Conservation (phyloP, 2,888 invertebrate genomes). For the Pteria penguin region DNA sequence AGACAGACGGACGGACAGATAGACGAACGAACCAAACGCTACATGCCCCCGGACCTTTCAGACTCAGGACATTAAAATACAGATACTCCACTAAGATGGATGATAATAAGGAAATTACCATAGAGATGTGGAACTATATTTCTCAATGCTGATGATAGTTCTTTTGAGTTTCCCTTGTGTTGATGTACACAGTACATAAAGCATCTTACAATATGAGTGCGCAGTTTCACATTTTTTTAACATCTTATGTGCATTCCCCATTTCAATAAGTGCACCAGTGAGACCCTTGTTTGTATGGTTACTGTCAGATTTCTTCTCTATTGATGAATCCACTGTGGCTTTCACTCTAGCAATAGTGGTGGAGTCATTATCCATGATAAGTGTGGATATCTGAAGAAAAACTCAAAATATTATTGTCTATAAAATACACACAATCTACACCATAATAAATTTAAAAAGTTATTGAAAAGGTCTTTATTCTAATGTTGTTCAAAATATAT, state of each 20-base stretch:
- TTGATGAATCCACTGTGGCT: neutral
- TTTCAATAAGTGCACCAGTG: neutral
- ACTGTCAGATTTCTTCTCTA: neutral
- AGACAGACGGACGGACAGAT: too few relatives aligned
- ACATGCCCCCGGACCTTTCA: too few relatives aligned
- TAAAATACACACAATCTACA: too few relatives aligned
- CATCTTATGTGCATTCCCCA: neutral
- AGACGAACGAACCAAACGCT: too few relatives aligned
- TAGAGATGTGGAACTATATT: constrained; percentile 18
- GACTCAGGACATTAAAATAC: too few relatives aligned
- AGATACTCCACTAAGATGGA: too few relatives aligned
- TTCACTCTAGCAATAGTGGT: constrained; percentile 3
- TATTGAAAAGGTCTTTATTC: too few relatives aligned
- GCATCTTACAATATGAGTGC: constrained; percentile 12
- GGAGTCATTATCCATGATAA: constrained; percentile 15
- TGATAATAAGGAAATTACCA: neutral
- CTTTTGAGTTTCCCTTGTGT: neutral
- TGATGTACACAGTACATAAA: constrained; percentile 19
- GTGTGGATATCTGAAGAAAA: constrained; percentile 1
- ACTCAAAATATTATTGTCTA: neutral
- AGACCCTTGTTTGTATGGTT: neutral
- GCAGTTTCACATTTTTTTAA: neutral
- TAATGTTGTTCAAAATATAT: too few relatives aligned
- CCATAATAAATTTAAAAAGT: too few relatives aligned
- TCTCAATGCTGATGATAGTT: constrained; percentile 1